Conservation (phyloP, 1,140 invertebrate genomes). For the Heliconius congener region DNA sequence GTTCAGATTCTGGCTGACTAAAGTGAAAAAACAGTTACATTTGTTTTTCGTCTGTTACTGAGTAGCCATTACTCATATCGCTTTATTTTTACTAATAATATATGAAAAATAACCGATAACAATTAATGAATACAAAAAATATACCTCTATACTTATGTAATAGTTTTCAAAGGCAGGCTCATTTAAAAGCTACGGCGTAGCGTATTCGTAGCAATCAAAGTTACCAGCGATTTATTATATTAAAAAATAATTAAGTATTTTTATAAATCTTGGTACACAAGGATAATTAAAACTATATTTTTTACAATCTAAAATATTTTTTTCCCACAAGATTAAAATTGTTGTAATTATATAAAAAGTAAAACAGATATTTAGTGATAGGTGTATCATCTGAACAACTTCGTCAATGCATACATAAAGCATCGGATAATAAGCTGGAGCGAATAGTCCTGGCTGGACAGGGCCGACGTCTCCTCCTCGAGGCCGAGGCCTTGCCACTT, state of each 20-base stretch:
- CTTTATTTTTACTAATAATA: background rate
- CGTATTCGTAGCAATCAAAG: constrained; percentile 15
- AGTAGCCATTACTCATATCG: background rate
- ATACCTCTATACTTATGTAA: background rate
- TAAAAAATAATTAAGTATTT: background rate
- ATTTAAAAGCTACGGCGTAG: constrained; percentile 22
- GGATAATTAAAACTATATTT: too few species aligned
- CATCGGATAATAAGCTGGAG: constrained; percentile 89
- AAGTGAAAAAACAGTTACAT: background rate
- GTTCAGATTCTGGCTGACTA: background rate
- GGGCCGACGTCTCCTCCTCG: constrained; percentile 86
- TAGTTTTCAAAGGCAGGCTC: background rate
- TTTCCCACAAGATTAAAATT: background rate
- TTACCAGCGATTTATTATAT: background rate
- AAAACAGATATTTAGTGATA: constrained; percentile 42
- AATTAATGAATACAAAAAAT: constrained; percentile 1
- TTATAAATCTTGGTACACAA: background rate
- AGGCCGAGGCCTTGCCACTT: constrained; percentile 85
- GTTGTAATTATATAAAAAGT: background rate
- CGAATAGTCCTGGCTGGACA: constrained; percentile 89
- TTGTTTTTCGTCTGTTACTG: background rate
- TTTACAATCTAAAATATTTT: too few species aligned
- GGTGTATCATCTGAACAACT: constrained; percentile 80
- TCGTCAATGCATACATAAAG: constrained; percentile 86
- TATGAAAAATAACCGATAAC: background rate